Base-by-base conservation (phyloP, 2,888 invertebrate genomes). In the Esperia sulphurella region DNA sequence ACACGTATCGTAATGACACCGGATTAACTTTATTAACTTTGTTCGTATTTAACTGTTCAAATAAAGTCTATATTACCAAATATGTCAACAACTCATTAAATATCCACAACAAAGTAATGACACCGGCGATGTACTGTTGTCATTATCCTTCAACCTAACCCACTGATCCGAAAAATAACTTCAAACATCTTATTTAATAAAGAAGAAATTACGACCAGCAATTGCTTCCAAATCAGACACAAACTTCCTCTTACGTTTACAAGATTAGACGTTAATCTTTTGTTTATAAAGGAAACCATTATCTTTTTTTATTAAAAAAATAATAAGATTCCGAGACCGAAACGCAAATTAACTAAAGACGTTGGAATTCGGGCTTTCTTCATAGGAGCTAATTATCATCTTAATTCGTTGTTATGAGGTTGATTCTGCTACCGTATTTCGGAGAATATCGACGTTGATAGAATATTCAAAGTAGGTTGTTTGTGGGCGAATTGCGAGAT, bases 351-450 rank as follows among this genome's bases (percentile, higher is more conserved):
- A 65, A 68, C 68, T 67, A 59, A 58, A 60, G 57, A 61, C 60
- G 59, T 59, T 58, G 70, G 67, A 68, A 74, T 74, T 69, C 63
- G 54, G 57, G 58, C 61, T 67, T 57, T 52, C 61, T 62, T 66
- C 58, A 59, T 64, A 62, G 65, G 54, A 63, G 59, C 68, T 75
- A 74, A 82, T 83, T 81, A 81, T 71, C 73, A 80, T 77, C 61
- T 76, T 76, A 81, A 82, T 79, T 76, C 62, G 55, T 69, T 57
- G 61, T 77, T 75, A 78, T 73, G 67, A 76, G 68, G 65, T 54
- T 57, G 57, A 64, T 49, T 51, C 50, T 44, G 81, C 80, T 80
- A 80, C 82, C 65, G 78, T 59, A 55, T 63, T 79, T 71, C 71
- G 55, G 55, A 64, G 70, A 79, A 77, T 58, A 58, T 52, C 54